Base-by-base conservation (phyloP, 2,888 invertebrate genomes). In the Tenthredo livida region DNA sequence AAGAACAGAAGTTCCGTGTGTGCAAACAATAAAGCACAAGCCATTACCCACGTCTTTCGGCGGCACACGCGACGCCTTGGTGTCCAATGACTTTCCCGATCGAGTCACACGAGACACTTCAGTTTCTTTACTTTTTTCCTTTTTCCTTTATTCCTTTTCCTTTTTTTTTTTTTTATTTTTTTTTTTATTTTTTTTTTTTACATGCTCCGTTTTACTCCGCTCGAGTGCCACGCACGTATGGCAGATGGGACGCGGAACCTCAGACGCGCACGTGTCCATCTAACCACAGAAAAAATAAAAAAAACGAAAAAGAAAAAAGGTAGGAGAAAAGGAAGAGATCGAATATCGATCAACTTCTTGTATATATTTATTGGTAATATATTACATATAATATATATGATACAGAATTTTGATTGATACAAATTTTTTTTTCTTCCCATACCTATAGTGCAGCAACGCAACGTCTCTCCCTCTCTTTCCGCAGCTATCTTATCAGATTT, bases 31-130 rank as follows among this genome's bases (percentile, higher is more conserved):
- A 91, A 92, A 90, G 91, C 90, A 92, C 89, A 89, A 90, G 87
- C 92, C 92, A 92, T 92, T 92, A 92, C 91, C 90, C 89, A 89
- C 91, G 90, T 90, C 89, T 86, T 89, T 87, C 87, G 84, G 80
- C 88, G 90, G 89, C 90, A 90, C 90, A 91, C 91, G 91, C 90
- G 90, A 92, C 89, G 88, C 88, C 85, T 84, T 87, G 90, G 90
- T 92, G 90, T 92, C 92, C 90, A 90, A 89, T 93, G 89, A 92
- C 92, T 87, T 87, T 47, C 70, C 37, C 67, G 85, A 89, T 88
- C 90, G 91, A 88, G 91, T 92, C 90, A 92, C 89, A 90, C 89
- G 92, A 92, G 92, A 92, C 90, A 92, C 91, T 91, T 85, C 84
- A 86, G 84, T 84, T 82, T 85, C 84, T 85, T 86, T 85, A 85